These are phyloP conservation scores for Morinoia aosen DNA, from an alignment of 2,888 invertebrate genomes.

Conservation along the genomic window DNA sequence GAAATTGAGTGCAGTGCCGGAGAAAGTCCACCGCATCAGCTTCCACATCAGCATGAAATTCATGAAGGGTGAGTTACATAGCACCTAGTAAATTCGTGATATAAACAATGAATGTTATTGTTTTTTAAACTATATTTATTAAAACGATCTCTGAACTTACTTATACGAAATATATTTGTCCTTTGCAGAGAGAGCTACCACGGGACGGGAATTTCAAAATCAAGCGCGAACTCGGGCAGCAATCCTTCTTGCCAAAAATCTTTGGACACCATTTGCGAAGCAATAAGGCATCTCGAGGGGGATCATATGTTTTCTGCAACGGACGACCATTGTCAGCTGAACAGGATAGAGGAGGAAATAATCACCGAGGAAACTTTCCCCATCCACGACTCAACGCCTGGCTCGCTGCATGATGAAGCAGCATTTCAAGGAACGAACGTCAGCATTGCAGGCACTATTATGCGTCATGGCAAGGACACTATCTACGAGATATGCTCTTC, in stretches of 20 bases:
- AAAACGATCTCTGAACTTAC: background rate
- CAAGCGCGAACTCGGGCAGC: conserved; percentile 70
- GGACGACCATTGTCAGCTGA: conserved; percentile 59
- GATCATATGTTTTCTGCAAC: conserved; percentile 90
- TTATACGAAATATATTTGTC: background rate
- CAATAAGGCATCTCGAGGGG: conserved; percentile 96
- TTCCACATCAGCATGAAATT: conserved; percentile 25
- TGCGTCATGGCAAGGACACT: conserved; percentile 29
- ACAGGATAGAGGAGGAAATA: conserved; percentile 64
- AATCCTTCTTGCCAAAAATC: conserved; percentile 84
- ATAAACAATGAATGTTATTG: background rate
- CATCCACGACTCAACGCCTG: conserved; percentile 61
- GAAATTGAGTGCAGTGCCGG: conserved; percentile 47
- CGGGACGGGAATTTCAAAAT: background rate
- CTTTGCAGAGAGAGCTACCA: background rate
- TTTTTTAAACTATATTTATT: background rate
- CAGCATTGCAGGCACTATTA: background rate
- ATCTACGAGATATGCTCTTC: conserved; percentile 34
- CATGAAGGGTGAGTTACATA: background rate
- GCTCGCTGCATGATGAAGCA: conserved; percentile 25
- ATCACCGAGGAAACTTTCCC: conserved; percentile 67
- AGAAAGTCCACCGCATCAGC: conserved; percentile 40
- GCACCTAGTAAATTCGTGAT: background rate
- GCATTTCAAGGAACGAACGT: conserved; percentile 13
- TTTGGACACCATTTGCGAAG: conserved; percentile 97